Conservation (phyloP, 2,888 invertebrate species). For the Tipula vernalis region DNA sequence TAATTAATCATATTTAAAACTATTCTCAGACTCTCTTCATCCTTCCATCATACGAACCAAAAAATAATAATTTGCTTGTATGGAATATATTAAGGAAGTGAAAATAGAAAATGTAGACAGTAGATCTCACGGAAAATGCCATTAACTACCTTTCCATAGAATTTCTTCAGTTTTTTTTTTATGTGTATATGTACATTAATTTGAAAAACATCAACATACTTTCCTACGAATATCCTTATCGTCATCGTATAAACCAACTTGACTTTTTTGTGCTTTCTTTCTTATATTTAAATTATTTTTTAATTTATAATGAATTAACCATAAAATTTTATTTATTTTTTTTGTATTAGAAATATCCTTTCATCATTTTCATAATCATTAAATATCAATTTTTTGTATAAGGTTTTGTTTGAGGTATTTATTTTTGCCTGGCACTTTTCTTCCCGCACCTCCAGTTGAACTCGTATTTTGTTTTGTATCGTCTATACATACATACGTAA, state of each 20-base stretch:
- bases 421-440: background rate
- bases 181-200: background rate
- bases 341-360: background rate
- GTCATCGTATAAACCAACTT: background rate
- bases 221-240: background rate
- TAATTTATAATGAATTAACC: conserved; percentile 4
- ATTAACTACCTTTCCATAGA: background rate
- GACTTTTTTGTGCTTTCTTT: background rate
- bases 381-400: background rate
- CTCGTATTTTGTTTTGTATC: background rate
- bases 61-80: background rate
- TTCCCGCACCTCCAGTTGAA: background rate
- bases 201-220: background rate
- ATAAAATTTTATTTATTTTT: background rate
- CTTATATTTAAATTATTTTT: background rate
- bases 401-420: background rate
- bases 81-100: background rate
- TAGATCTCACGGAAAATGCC: background rate
- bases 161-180: background rate
- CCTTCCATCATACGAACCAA: background rate
- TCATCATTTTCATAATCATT: background rate
- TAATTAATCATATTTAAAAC: background rate
- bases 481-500: background rate
- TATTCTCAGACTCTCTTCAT: background rate
- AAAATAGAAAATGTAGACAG: background rate